Base-by-base conservation (phyloP, 2,888 invertebrate genomes). In the Chrysolina oricalcia region DNA sequence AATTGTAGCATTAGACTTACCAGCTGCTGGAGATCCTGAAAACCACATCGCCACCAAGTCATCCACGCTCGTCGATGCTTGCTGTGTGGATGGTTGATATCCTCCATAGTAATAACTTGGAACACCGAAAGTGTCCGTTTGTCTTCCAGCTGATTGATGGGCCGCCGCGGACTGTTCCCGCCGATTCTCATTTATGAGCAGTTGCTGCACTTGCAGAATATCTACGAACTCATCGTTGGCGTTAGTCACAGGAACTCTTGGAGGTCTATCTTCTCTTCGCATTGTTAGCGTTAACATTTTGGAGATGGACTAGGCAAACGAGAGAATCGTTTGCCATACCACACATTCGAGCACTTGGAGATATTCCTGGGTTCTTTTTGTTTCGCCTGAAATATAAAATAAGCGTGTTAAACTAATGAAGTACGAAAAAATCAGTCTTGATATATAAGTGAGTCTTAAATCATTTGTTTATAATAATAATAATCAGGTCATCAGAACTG, bases 11-110 rank as follows among this genome's bases (percentile, higher is more conserved):
- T 19, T 23, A 11, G 43, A 86, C 87, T 84, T 83, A 89, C 89
- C 89, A 85, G 85, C 77, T 72, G 86, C 82, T 70, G 86, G 83
- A 70, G 92, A 91, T 86, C 93, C 92, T 83, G 93, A 92, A 87
- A 94, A 93, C 92, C 94, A 94, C 82, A 94, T 90, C 81, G 94
- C 93, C 87, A 94, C 93, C 86, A 94, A 89, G 87, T 94, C 94
- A 90, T 94, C 94, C 87, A 93, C 94, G 86, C 93, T 93, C 83
- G 93, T 80, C 74, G 87, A 84, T 73, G 85, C 35, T 75, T 75
- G 74, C 56, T 77, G 82, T 48, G 81, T 76, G 4, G 80, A 75
- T 63, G 80, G 79, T 43, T 77, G 80, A 35, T 80, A 78, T 10
- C 73, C 76, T 3, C 83, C 81, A 73, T 82, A 82, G 72, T 82